Evolutionary conservation across 2,797 vertebrate genomes (phyloP), one percentile per base, ranked within the genome.

Genomic region (Arrhamphus sclerolepis): DNA sequence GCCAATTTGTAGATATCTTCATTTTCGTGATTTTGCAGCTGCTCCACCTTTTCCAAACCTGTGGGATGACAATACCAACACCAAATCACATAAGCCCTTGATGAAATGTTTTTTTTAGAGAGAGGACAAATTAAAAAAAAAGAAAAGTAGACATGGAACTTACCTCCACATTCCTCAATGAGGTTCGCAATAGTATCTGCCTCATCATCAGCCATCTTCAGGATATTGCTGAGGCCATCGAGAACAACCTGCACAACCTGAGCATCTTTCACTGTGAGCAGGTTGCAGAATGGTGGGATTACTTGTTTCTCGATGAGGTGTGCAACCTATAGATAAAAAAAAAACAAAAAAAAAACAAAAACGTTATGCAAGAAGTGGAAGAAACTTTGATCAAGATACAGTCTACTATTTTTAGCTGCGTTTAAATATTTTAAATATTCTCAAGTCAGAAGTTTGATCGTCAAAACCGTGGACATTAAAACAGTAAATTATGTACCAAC

Each of bases 1-100:
- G 98, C 98, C 94, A 99, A 92, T 93, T 99, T 99, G 95, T 99
- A 99, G 94, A 99, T 99, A 91, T 99, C 98, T 93, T 99, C 98
- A 82, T 99, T 99, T 94, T 99, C 98, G 70, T 99, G 98, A 83
- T 98, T 98, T 88, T 99, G 98, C 82, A 99, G 94, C 69, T 96
- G 95, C 91, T 99, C 98, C 56, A 99, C 96, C 83, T 98, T 99
- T 92, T 99, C 97, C 94, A 99, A 91, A 68, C 98, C 98, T 99
- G 59, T 38, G 2, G 17, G 34, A 53, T 11, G 62, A 34, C 74
- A 39, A 41, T 31, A 26, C 20, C 1, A 5, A 9, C 42, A 20
- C 11, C 14, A 5, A 10, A 41, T 8, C 5, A 29, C 2, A 5
- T 7, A 17, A 22, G 7, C 3, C 22, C 2, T 2, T 6, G 16